Percentiles rank a stretch among this genome's conserved stretches.
phyloP scores from a whole-genome alignment of 2,888 invertebrate genomes.

The Drosophila seclusa region DNA sequence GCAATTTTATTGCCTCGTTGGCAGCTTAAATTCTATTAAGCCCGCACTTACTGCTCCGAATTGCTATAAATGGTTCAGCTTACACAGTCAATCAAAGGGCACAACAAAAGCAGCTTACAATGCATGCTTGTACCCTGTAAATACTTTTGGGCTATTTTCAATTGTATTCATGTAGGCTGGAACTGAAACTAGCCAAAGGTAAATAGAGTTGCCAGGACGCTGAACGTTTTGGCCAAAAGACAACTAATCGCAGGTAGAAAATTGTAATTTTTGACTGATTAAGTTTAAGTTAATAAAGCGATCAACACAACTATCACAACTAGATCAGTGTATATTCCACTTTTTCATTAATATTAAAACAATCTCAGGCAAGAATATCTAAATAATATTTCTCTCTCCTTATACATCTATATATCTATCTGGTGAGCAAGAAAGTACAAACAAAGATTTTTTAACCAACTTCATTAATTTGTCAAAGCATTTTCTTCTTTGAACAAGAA shows the following conservation, averaged over 20 bases:
- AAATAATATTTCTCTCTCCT: too few species aligned
- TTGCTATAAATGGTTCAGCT: constrained; percentile 14
- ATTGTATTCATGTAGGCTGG: not conserved
- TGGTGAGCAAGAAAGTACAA: too few species aligned
- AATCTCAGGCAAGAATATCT: not conserved
- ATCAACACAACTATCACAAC: too few species aligned
- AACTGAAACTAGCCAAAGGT: not conserved
- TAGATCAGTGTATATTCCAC: too few species aligned
- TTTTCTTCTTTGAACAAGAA: too few species aligned
- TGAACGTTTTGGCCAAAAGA: not conserved
- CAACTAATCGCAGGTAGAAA: not conserved
- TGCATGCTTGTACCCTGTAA: constrained; percentile 5
- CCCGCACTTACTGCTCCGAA: constrained; percentile 8
- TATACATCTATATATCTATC: not conserved
- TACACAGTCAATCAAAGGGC: not conserved
- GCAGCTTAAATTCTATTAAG: constrained; percentile 25
- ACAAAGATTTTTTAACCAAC: too few species aligned
- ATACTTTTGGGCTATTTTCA: not conserved
- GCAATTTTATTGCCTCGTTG: constrained; percentile 24
- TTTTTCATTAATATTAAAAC: too few species aligned
- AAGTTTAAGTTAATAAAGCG: not conserved
- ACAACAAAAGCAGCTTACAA: not conserved
- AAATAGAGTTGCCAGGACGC: not conserved
- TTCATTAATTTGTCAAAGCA: too few species aligned
- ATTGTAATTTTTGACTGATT: not conserved